Percentiles rank a stretch among this genome's conserved stretches.
phyloP scores from a whole-genome alignment of 2,113 vertebrate genomes.

The Rhinoderma darwinii region DNA sequence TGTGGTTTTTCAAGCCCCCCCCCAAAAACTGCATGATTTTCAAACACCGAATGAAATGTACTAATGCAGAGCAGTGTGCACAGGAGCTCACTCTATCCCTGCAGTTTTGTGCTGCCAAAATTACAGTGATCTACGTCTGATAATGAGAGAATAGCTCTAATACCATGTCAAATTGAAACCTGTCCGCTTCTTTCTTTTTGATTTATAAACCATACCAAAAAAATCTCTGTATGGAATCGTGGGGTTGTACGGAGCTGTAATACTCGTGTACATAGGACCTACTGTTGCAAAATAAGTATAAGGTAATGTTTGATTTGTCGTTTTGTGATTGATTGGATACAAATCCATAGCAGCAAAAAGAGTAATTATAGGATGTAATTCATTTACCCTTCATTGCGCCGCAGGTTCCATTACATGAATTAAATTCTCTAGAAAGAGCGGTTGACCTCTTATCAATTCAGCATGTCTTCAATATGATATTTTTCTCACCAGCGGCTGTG shows the following conservation, averaged over 20 bases:
- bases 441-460: slow-evolving; percentile 30
- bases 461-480: slow-evolving; percentile 28
- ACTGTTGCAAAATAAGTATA: background rate
- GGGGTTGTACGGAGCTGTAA: background rate
- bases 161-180: too few species aligned
- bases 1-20: too few species aligned
- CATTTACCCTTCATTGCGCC: slow-evolving; percentile 33
- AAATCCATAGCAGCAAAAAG: slow-evolving; percentile 21
- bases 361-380: slow-evolving; percentile 44
- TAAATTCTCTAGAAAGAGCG: slow-evolving; percentile 23
- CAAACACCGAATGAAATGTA: too few species aligned
- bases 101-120: too few species aligned
- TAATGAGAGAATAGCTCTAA: background rate
- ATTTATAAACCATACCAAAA: background rate
- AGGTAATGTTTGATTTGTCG: background rate
- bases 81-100: too few species aligned
- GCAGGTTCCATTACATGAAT: slow-evolving; percentile 36
- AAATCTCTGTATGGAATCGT: background rate
- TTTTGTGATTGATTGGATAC: slow-evolving; percentile 12
- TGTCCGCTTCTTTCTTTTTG: too few species aligned
- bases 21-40: too few species aligned
- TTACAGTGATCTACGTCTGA: too few species aligned
- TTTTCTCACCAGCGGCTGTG: slow-evolving; percentile 18
- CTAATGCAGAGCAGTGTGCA: too few species aligned
- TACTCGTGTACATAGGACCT: background rate